phyloP scores from a whole-genome alignment of 2,888 invertebrate species.

The Ectemnius cavifrons region DNA sequence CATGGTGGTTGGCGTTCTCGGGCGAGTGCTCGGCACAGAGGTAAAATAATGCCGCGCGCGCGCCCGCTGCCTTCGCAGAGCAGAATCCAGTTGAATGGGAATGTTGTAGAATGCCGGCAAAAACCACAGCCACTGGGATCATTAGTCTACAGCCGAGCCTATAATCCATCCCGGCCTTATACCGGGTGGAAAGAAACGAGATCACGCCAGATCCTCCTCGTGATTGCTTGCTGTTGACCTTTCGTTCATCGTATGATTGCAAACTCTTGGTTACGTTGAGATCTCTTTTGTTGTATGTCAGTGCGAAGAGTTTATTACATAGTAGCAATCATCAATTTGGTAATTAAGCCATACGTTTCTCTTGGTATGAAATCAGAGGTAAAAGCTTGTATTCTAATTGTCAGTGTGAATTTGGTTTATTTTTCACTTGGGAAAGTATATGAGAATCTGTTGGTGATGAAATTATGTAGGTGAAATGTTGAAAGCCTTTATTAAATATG shows the following conservation, averaged over 20 bases:
- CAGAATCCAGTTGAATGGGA: constrained; percentile 76
- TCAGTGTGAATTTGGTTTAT: no score
- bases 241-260: neutral
- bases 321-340: no score
- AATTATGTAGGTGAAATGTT: no score
- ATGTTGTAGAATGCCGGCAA: constrained; percentile 78
- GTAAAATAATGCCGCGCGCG: constrained; percentile 59
- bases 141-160: constrained; percentile 76
- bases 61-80: constrained; percentile 33
- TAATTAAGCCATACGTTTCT: no score
- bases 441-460: no score
- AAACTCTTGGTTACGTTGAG: neutral
- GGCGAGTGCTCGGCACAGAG: constrained; percentile 22
- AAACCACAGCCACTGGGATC: constrained; percentile 76
- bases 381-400: no score
- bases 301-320: no score
- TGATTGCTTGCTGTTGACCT: constrained; percentile 4
- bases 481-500: no score
- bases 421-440: no score
- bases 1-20: neutral
- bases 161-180: constrained; percentile 69
- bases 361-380: no score
- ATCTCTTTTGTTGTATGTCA: no score
- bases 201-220: constrained; percentile 15
- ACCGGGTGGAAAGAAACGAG: constrained; percentile 67